These are phyloP conservation scores for Crotalus tigris DNA, from an alignment of 2,113 vertebrate genomes.

Conservation along the genomic window DNA sequence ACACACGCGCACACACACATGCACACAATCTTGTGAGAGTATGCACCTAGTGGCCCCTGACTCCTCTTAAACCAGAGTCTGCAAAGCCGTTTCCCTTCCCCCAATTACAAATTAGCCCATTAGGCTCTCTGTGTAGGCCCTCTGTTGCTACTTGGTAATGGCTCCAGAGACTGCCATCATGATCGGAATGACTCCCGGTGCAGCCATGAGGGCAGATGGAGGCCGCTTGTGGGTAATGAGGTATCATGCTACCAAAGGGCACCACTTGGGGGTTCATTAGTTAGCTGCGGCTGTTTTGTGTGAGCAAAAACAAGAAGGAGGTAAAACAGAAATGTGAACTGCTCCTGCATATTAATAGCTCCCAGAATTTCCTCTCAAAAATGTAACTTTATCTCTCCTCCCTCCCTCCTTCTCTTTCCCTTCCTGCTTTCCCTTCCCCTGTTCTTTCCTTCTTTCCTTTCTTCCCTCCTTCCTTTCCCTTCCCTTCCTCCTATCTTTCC, in stretches of 20 bases:
- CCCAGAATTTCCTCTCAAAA: constrained; percentile 76
- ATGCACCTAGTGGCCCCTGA: background rate
- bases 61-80: constrained; percentile 74
- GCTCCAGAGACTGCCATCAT: constrained; percentile 99
- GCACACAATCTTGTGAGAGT: background rate
- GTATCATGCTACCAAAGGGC: constrained; percentile 96
- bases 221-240: constrained; percentile 99
- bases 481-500: too few relatives aligned
- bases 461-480: too few relatives aligned
- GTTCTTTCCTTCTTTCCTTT: background rate
- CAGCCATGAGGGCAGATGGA: constrained; percentile 99
- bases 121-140: constrained; percentile 97
- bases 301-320: constrained; percentile 76
- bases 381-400: constrained; percentile 55
- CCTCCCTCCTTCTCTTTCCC: too few relatives aligned
- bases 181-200: constrained; percentile 98
- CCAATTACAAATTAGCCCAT: constrained; percentile 99
- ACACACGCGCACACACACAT: constrained; percentile 59
- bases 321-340: constrained; percentile 76
- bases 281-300: constrained; percentile 79
- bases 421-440: background rate
- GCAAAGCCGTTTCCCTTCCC: constrained; percentile 88
- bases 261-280: constrained; percentile 93
- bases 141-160: constrained; percentile 96
- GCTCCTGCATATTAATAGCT: constrained; percentile 82